Evolutionary conservation across 2,888 invertebrate genomes (phyloP), one percentile per base, ranked within the genome.

Genomic region (Ormyrus rosae): DNA sequence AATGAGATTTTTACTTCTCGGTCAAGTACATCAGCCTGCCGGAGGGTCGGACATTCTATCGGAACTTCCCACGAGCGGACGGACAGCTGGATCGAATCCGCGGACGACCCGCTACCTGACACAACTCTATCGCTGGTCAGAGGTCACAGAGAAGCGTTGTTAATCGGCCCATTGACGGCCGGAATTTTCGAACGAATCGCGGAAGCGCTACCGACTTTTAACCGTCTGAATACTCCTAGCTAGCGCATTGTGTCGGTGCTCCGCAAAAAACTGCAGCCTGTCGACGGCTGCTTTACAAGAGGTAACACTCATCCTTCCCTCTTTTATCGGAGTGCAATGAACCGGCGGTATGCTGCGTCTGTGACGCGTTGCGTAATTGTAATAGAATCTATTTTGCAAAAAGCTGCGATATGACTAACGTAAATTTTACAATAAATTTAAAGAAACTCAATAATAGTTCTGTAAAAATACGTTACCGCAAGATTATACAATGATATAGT

Each of bases 181-280:
- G 82, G 45, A 81, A 85, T 85, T 85, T 87, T 83, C 86, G 85
- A 86, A 87, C 86, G 85, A 87, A 88, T 87, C 77, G 19, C 0
- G 10, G n/a, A 8, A 13, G 73, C 69, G 79, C 51, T 34, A 4
- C 51, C 11, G 11, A 9, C 55, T 53, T 46, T 65, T 75, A 61
- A 64, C 65, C 58, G 53, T 8, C 50, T 5, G 45, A 13, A 69
- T 63, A 34, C 34, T 79, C 63, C 68, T 78, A 73, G 73, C 48
- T 68, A 13, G 13, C 73, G 55, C 48, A 73, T 73, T 78, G 78
- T 79, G 6, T 56, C n/a, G 10, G 48, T 46, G 34, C 1, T 5
- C 0, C 2, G 13, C 7, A n/a, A 13, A 78, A 78, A 78, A 53
- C 53, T 56, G n/a, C 11, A 55, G 6, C 8, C 68, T 7, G 7